Conservation (phyloP, 2,888 invertebrate species). For the Allophyes oxyacanthae region DNA sequence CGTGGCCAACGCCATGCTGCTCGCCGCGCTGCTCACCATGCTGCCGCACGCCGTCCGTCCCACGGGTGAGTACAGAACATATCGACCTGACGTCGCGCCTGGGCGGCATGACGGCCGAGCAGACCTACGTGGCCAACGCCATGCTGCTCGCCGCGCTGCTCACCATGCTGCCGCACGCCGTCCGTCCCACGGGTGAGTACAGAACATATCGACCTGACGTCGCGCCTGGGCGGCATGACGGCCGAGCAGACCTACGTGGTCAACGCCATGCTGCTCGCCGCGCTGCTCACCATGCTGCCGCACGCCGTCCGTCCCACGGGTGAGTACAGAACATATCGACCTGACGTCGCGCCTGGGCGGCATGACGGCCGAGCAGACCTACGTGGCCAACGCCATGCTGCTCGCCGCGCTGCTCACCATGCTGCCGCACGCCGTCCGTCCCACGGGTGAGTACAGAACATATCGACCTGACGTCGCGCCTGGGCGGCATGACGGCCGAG, state of each 20-base stretch:
- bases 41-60: too few species aligned
- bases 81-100: too few species aligned
- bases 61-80: too few species aligned
- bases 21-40: too few species aligned
- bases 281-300: conserved; percentile 57
- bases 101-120: too few species aligned
- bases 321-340: conserved; percentile 76
- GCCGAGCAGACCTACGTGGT: conserved; percentile 68
- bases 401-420: conserved; percentile 60
- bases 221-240: conserved; percentile 71
- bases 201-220: conserved; percentile 50
- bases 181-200: too few species aligned
- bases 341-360: conserved; percentile 72
- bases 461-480: background rate
- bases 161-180: too few species aligned
- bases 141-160: too few species aligned
- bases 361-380: conserved; percentile 70
- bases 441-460: conserved; percentile 51
- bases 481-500: background rate
- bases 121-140: too few species aligned
- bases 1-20: too few species aligned
- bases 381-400: conserved; percentile 67
- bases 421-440: conserved; percentile 52
- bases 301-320: conserved; percentile 54
- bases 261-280: conserved; percentile 68